Evolutionary conservation across 2,888 invertebrate species (phyloP).

Genomic region (Netelia fuscicornis): DNA sequence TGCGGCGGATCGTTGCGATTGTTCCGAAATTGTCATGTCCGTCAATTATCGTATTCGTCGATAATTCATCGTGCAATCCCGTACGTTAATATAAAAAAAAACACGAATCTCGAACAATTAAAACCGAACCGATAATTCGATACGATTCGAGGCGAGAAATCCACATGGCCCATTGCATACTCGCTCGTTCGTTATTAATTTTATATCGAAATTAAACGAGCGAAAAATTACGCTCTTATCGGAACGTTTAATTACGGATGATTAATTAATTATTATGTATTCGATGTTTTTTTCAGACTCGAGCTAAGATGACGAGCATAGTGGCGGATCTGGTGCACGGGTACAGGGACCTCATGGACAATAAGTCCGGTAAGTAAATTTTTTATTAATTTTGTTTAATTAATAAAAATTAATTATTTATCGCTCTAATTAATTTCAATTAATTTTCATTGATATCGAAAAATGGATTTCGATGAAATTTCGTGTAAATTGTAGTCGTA

Average conservation of each 20-base stretch:
- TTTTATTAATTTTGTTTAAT: neutral
- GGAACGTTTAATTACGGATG: neutral
- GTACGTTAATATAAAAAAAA: neutral
- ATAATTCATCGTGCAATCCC: neutral
- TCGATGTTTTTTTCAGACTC: conserved; percentile 73
- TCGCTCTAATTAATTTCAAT: neutral
- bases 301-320: conserved; percentile 87
- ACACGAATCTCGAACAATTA: neutral
- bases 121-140: conserved; percentile 1
- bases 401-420: neutral
- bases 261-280: conserved; percentile 51
- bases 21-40: neutral
- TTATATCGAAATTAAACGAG: neutral
- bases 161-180: conserved; percentile 21
- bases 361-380: conserved; percentile 88
- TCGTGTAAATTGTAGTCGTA: neutral
- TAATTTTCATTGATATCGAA: neutral
- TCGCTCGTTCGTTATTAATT: neutral
- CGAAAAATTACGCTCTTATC: too few relatives aligned
- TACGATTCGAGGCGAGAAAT: conserved; percentile 17
- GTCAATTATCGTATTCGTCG: neutral
- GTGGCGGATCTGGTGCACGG: conserved; percentile 86
- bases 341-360: conserved; percentile 91
- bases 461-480: neutral
- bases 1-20: neutral